Evolutionary conservation across 2,113 vertebrate genomes (phyloP).

Genomic region (Proterorhinus semilunaris): DNA sequence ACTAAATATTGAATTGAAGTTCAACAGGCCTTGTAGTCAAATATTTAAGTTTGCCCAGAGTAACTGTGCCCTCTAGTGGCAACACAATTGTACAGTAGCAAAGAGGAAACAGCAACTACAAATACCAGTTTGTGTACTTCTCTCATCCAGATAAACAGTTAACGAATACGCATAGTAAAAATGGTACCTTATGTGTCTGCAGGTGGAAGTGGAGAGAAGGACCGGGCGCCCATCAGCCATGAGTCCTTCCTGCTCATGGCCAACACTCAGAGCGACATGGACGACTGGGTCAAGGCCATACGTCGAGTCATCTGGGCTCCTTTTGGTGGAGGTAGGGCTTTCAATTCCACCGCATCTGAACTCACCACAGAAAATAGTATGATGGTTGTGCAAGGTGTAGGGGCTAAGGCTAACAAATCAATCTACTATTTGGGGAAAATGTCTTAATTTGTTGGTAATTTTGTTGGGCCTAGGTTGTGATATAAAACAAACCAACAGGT

Average conservation of each 20-base stretch:
- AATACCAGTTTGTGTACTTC: not conserved
- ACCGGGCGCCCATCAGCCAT: slow-evolving; percentile 84
- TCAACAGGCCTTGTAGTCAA: too few species aligned
- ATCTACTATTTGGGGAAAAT: too few species aligned
- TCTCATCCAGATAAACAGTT: not conserved
- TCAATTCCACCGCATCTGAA: not conserved
- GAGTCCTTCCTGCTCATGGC: slow-evolving; percentile 95
- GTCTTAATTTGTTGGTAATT: too few species aligned
- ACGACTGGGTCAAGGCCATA: slow-evolving; percentile 96
- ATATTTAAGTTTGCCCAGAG: not conserved
- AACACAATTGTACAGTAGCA: not conserved
- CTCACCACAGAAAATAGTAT: too few species aligned
- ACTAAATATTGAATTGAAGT: too few species aligned
- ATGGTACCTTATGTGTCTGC: not conserved
- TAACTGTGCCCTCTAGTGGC: slow-evolving; percentile 50
- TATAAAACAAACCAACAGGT: too few species aligned
- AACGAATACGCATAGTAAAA: not conserved
- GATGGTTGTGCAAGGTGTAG: too few species aligned
- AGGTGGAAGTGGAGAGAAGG: slow-evolving; percentile 84
- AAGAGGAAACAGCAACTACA: not conserved
- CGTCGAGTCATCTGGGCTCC: slow-evolving; percentile 93
- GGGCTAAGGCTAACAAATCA: too few species aligned
- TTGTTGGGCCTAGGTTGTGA: too few species aligned
- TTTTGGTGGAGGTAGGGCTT: slow-evolving; percentile 87
- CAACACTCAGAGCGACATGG: slow-evolving; percentile 93